phyloP scores from a whole-genome alignment of 2,797 vertebrate genomes.

The Merluccius polli region DNA sequence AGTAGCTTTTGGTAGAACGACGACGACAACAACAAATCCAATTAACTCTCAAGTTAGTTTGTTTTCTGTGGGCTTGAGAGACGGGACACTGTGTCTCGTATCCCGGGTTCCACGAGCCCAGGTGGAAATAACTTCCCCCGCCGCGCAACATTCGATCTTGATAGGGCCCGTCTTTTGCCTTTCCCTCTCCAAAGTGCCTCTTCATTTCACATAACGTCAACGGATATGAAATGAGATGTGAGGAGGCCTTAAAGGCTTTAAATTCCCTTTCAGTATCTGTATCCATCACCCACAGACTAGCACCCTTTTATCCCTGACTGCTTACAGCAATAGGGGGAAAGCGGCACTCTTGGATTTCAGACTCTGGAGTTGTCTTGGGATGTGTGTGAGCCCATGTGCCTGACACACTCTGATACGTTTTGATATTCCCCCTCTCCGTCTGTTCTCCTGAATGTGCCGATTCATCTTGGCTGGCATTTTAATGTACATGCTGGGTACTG shows the following conservation, averaged over 20 bases:
- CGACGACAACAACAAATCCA: not conserved
- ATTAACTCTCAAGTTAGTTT: not conserved
- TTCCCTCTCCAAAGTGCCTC: not conserved
- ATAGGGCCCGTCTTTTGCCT: not conserved
- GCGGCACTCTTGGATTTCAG: constrained; percentile 48
- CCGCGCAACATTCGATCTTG: not conserved
- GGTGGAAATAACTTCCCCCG: not conserved
- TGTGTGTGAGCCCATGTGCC: constrained; percentile 32
- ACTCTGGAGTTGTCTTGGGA: constrained; percentile 39
- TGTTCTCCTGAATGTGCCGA: not conserved
- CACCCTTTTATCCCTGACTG: constrained; percentile 36
- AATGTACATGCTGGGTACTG: not conserved
- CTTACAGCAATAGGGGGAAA: constrained; percentile 29
- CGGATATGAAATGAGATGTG: constrained; percentile 34
- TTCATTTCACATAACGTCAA: constrained; percentile 15
- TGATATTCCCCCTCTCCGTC: constrained; percentile 10
- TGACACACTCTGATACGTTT: constrained; percentile 18
- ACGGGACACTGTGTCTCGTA: not conserved
- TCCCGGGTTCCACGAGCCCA: not conserved
- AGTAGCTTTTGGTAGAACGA: not conserved
- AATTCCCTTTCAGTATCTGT: constrained; percentile 37
- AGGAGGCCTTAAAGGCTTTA: constrained; percentile 36
- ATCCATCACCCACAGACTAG: constrained; percentile 40
- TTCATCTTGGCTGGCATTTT: not conserved
- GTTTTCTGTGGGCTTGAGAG: not conserved